A percentile compares a stretch with the other conserved stretches of the same genome.
phyloP scores from a whole-genome alignment of 2,888 invertebrate genomes.

The Hirudinaria manillensis region DNA sequence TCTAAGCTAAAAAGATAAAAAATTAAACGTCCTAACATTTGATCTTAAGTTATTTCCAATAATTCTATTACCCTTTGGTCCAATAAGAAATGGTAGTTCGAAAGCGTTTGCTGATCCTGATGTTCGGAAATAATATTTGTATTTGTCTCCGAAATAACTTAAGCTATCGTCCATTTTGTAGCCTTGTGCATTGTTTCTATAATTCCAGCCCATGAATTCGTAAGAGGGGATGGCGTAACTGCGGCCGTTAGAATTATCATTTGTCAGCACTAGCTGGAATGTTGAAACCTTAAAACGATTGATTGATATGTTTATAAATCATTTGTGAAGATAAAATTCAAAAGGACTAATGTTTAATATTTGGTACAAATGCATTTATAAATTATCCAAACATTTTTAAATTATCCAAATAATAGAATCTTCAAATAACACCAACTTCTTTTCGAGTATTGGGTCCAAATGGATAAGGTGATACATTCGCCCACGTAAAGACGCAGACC shows the following conservation, averaged over 20 bases:
- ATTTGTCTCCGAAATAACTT: neutral
- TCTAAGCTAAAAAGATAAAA: too few species aligned
- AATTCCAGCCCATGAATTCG: slow-evolving; percentile 23
- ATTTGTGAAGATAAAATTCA: neutral
- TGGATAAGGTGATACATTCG: slow-evolving; percentile 30
- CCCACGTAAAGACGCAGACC: slow-evolving; percentile 29
- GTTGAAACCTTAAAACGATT: slow-evolving; percentile 14
- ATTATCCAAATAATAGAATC: too few species aligned
- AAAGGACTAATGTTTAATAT: neutral
- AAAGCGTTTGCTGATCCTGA: slow-evolving; percentile 15
- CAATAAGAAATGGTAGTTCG: slow-evolving; percentile 18
- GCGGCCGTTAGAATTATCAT: slow-evolving; percentile 20
- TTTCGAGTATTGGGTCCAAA: neutral
- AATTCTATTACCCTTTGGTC: slow-evolving; percentile 31
- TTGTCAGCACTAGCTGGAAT: slow-evolving; percentile 29
- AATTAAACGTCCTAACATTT: too few species aligned
- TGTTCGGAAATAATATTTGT: slow-evolving; percentile 21
- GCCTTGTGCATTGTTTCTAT: slow-evolving; percentile 27
- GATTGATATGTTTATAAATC: neutral
- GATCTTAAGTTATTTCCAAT: too few species aligned
- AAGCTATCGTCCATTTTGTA: slow-evolving; percentile 21
- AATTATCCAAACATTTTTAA: too few species aligned
- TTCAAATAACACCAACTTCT: neutral
- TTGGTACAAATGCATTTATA: too few species aligned
- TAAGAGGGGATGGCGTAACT: slow-evolving; percentile 27